Conservation (phyloP, 2,888 invertebrate species). For the Eulithis testata region DNA sequence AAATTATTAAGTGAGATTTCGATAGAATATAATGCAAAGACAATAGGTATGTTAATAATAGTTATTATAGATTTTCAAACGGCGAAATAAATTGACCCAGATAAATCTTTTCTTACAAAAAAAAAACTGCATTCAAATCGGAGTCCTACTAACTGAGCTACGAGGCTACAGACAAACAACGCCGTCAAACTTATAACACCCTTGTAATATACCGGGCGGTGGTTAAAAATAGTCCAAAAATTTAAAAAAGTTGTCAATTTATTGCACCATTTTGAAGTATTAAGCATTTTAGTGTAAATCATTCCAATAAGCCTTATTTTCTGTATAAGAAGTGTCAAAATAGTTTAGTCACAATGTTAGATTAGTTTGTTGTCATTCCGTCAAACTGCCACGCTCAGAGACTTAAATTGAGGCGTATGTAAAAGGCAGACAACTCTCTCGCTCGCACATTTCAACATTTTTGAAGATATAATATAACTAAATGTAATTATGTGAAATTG, state of each 20-base stretch:
- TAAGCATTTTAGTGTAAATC: conserved; percentile 34
- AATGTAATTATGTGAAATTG: too few species aligned
- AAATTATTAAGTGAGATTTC: conserved; percentile 43
- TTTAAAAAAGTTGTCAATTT: conserved; percentile 8
- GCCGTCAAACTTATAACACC: too few species aligned
- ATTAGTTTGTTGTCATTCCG: conserved; percentile 7
- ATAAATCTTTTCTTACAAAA: too few species aligned
- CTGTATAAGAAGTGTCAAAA: conserved; percentile 54
- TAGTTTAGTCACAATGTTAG: conserved; percentile 51
- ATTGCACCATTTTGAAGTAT: conserved; percentile 17
- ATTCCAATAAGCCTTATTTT: conserved; percentile 57
- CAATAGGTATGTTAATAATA: conserved; percentile 28
- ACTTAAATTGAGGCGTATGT: too few species aligned
- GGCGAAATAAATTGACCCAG: conserved; percentile 16
- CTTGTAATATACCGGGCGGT: too few species aligned
- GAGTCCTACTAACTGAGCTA: too few species aligned
- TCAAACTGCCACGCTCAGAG: neutral
- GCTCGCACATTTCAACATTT: too few species aligned
- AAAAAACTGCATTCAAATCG: too few species aligned
- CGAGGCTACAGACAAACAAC: too few species aligned
- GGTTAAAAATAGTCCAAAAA: too few species aligned
- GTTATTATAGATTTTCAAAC: conserved; percentile 8
- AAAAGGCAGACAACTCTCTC: too few species aligned
- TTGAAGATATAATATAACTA: too few species aligned
- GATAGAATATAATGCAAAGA: conserved; percentile 36